Base-by-base conservation (phyloP, 2,888 invertebrate species). In the Ormyrus labotus region DNA sequence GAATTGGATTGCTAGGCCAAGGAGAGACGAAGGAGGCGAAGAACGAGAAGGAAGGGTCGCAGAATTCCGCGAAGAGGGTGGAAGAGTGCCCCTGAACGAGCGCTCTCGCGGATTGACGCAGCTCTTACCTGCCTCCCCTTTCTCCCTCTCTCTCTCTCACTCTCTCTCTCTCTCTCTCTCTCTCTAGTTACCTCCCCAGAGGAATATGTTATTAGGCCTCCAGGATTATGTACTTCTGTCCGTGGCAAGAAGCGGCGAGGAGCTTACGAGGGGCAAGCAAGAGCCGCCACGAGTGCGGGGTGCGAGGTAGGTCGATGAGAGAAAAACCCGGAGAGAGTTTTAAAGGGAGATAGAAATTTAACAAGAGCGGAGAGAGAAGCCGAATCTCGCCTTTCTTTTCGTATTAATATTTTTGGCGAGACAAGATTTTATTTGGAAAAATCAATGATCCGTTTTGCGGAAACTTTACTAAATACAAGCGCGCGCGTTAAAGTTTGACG, bases 131-230 rank as follows among this genome's bases (percentile, higher is more conserved):
- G 72, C 74, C 71, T 48, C 70, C 77, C 70, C 77, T 58, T 73
- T 71, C 61, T 51, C 34, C 19, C 34, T 19, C 57, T 69, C 51
- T 65, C 45, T 51, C 60, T 60, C 57, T 51, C n/a, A n/a, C 68
- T 69, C 68, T 8, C 5, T 50, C 34, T 58, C 48, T 70, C 19
- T 55, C 55, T 55, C 55, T 11, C 55, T 55, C 8, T 55, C 11
- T n/a, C 55, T 55, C 11, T 47, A n/a, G 9, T 8, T 48, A 34
- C 47, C 81, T 86, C 87, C 86, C 86, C 74, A 72, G 86, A 86
- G 87, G 87, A 87, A 87, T 87, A 88, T 86, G 86, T 87, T 87
- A 87, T 88, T 88, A 87, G 87, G 85, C 85, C 87, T 85, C 83
- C 84, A 86, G 87, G 86, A 87, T 87, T 87, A 87, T 86, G 87